These are phyloP conservation scores for Eupithecia pulchellata DNA, from an alignment of 2,888 invertebrate species.

Conservation along the genomic window DNA sequence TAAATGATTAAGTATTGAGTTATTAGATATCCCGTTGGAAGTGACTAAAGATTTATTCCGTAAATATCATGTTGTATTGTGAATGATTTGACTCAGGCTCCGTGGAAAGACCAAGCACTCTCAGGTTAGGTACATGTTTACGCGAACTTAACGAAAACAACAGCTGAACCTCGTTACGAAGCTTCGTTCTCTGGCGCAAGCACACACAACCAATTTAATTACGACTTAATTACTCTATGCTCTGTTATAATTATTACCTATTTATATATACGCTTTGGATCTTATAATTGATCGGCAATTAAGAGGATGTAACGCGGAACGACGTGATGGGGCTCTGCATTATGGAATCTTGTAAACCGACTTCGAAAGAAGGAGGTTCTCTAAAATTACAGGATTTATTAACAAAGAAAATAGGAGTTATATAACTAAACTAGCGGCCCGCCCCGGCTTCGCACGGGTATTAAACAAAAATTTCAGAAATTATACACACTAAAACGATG, in stretches of 20 bases:
- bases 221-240: neutral
- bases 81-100: neutral
- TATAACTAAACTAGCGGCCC: no score
- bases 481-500: no score
- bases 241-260: neutral
- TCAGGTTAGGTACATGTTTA: neutral
- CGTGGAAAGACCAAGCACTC: neutral
- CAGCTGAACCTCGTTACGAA: neutral
- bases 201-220: neutral
- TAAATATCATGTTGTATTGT: neutral
- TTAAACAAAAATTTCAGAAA: no score
- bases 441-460: no score
- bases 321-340: neutral
- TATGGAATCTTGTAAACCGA: no score
- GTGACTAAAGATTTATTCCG: neutral
- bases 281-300: neutral
- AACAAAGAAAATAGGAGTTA: no score
- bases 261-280: neutral
- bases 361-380: no score
- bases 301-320: neutral
- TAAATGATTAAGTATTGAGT: no score
- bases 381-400: no score
- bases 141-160: neutral
- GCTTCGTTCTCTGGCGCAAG: neutral
- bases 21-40: neutral